Evolutionary conservation across 2,797 vertebrate species (phyloP).

Genomic region (Limnodromus scolopaceus): DNA sequence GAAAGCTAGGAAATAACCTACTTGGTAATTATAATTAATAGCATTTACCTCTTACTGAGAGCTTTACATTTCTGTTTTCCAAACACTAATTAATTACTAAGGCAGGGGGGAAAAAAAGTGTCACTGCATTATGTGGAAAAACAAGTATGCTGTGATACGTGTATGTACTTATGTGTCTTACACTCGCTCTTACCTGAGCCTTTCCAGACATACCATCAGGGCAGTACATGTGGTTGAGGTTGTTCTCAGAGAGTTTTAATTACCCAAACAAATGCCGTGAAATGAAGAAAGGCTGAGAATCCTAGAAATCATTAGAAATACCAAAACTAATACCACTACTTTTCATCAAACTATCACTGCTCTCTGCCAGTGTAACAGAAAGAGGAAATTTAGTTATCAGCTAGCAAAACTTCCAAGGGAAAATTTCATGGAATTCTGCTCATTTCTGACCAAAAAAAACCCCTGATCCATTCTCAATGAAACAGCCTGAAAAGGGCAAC

Average conservation of each 20-base stretch:
- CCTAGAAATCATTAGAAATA: background rate
- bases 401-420: background rate
- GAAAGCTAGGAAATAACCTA: slow-evolving; percentile 15
- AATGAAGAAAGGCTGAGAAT: background rate
- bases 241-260: background rate
- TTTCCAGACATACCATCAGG: fast-evolving
- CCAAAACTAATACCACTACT: background rate
- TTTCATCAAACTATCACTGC: background rate
- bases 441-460: background rate
- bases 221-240: fast-evolving
- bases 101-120: background rate
- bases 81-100: slow-evolving; percentile 25
- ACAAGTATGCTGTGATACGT: background rate
- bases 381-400: background rate
- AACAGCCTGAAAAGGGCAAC: background rate
- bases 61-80: slow-evolving; percentile 33
- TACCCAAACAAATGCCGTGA: background rate
- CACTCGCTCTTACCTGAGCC: background rate
- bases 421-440: background rate
- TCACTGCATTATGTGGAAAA: background rate
- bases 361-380: background rate
- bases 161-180: background rate
- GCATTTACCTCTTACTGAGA: slow-evolving; percentile 21
- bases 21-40: slow-evolving; percentile 21
- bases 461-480: background rate